Evolutionary conservation across 1,140 invertebrate genomes (phyloP).

Genomic region (Drosophila aff.): DNA sequence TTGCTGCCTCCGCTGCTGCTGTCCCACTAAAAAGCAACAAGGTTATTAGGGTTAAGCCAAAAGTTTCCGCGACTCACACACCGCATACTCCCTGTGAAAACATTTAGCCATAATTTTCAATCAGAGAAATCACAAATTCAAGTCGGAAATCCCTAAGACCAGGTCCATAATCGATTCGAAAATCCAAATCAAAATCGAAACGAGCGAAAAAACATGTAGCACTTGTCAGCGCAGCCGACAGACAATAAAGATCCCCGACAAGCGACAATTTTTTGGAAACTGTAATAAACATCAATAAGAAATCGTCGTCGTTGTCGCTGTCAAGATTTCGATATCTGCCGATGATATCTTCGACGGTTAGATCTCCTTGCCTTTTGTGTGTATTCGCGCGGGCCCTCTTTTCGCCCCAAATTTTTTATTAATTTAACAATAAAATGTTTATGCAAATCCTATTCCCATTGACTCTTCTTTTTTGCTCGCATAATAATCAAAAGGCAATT

Average conservation of each 20-base stretch:
- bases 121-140: slow-evolving; percentile 42
- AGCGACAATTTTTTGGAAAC: slow-evolving; percentile 62
- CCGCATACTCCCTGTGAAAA: slow-evolving; percentile 27
- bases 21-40: slow-evolving; percentile 65
- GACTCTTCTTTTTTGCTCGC: slow-evolving; percentile 53
- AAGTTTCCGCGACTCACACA: slow-evolving; percentile 31
- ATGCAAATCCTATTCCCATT: slow-evolving; percentile 62
- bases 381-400: slow-evolving; percentile 44
- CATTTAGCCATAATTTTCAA: slow-evolving; percentile 67
- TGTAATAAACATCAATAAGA: slow-evolving; percentile 78
- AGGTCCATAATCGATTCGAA: slow-evolving; percentile 30
- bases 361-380: slow-evolving; percentile 21
- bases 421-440: slow-evolving; percentile 83
- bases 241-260: slow-evolving; percentile 66
- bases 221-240: slow-evolving; percentile 77
- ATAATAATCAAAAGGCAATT: slow-evolving; percentile 78
- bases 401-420: slow-evolving; percentile 68
- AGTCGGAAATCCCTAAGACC: slow-evolving; percentile 21
- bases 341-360: slow-evolving; percentile 23
- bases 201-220: slow-evolving; percentile 79
- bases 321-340: slow-evolving; percentile 40
- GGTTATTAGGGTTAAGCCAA: slow-evolving; percentile 73
- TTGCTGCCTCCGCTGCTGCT: slow-evolving; percentile 27
- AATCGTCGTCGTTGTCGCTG: slow-evolving; percentile 47
- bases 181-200: slow-evolving; percentile 55